Evolutionary conservation across 2,113 vertebrate genomes (phyloP).

Genomic region (Brienomyrus brachyistius): DNA sequence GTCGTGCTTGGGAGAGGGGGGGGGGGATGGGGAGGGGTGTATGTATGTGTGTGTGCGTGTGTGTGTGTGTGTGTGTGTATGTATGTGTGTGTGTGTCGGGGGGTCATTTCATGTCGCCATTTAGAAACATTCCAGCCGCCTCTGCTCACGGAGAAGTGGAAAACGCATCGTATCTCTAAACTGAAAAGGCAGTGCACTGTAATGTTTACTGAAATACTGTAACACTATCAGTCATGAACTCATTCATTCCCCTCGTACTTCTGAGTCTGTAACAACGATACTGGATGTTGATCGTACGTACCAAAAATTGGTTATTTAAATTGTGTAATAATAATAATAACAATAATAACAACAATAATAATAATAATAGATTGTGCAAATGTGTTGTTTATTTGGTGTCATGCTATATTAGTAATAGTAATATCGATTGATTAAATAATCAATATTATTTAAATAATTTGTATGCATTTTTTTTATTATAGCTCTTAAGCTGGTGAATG

Average conservation of each 20-base stretch:
- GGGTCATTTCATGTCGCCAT: constrained; percentile 64
- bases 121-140: constrained; percentile 62
- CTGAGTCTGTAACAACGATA: neutral
- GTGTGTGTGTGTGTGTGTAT: too few species aligned
- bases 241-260: neutral
- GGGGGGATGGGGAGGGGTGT: constrained; percentile 42
- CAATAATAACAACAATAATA: neutral
- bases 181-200: neutral
- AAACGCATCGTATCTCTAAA: constrained; percentile 20
- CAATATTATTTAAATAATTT: neutral
- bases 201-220: neutral
- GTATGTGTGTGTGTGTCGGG: neutral
- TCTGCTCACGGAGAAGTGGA: constrained; percentile 44
- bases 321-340: neutral
- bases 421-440: too few species aligned
- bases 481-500: neutral
- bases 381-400: neutral
- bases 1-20: constrained; percentile 8
- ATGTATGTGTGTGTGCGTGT: neutral
- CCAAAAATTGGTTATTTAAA: neutral
- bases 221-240: neutral
- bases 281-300: neutral
- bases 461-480: neutral
- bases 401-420: too few species aligned
- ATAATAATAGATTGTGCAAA: neutral